Conservation (phyloP, 53 echinoderm and acorn worm genomes). For the Henricia sp. region DNA sequence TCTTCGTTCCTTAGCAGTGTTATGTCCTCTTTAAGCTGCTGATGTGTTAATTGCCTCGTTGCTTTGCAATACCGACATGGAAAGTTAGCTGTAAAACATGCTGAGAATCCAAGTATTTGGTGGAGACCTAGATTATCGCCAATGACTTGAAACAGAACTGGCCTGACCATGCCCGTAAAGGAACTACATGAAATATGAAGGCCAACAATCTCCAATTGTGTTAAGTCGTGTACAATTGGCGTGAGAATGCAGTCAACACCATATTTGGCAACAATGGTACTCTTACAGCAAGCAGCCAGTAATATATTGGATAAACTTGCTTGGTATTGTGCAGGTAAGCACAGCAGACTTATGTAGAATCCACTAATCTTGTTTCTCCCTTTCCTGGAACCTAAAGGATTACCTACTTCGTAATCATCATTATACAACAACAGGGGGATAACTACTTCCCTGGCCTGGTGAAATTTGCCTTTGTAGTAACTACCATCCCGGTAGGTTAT, state of each 20-base stretch:
- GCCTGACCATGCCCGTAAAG: slow-evolving; percentile 29
- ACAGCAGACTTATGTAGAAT: slow-evolving; percentile 36
- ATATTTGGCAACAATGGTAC: slow-evolving; percentile 13
- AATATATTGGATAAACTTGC: slow-evolving; percentile 32
- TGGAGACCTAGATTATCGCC: slow-evolving; percentile 63
- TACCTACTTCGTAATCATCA: slow-evolving; percentile 65
- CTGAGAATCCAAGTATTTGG: slow-evolving; percentile 39
- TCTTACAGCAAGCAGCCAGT: slow-evolving; percentile 41
- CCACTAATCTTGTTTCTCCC: slow-evolving; percentile 52
- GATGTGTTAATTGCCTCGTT: slow-evolving; percentile 15
- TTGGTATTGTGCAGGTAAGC: slow-evolving; percentile 34
- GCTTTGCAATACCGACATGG: slow-evolving; percentile 56
- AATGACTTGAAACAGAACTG: slow-evolving; percentile 52
- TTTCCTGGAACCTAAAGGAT: slow-evolving; percentile 59
- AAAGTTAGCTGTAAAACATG: slow-evolving; percentile 51
- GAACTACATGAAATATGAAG: slow-evolving; percentile 28
- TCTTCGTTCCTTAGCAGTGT: slow-evolving; percentile 27
- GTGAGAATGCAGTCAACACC: slow-evolving; percentile 40
- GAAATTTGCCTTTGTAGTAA: slow-evolving; percentile 22
- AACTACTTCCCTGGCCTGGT: neutral
- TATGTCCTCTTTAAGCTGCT: slow-evolving; percentile 29
- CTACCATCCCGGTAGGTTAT: slow-evolving; percentile 54
- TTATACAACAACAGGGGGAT: slow-evolving; percentile 42
- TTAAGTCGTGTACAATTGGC: slow-evolving; percentile 39
- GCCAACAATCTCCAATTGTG: neutral